phyloP scores from a whole-genome alignment of 2,113 vertebrate species.

The Ophthalmolycus amberensis region DNA sequence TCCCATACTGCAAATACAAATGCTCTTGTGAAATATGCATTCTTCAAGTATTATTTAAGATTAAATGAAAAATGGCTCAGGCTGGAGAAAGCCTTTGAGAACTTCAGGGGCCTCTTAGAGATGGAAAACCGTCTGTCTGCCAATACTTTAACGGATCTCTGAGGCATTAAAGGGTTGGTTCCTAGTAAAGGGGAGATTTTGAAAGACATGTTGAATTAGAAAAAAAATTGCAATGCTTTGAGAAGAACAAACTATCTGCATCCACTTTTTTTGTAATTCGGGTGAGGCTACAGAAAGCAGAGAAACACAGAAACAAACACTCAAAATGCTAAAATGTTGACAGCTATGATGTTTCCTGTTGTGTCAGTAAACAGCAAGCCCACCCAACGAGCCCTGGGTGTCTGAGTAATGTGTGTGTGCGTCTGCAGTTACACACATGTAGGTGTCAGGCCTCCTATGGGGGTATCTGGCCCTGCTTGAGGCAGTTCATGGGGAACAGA shows the following conservation, averaged over 20 bases:
- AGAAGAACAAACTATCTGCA: background rate
- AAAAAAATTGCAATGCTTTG: background rate
- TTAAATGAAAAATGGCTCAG: background rate
- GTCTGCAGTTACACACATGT: slow-evolving; percentile 32
- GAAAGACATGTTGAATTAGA: slow-evolving; percentile 11
- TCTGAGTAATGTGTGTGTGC: slow-evolving; percentile 17
- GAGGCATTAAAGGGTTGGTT: slow-evolving; percentile 11
- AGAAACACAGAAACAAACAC: slow-evolving; percentile 36
- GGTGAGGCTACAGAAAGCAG: background rate
- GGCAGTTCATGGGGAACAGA: slow-evolving; percentile 64
- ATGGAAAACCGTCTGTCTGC: slow-evolving; percentile 44
- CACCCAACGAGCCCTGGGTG: slow-evolving; percentile 57
- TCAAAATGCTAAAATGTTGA: slow-evolving; percentile 53
- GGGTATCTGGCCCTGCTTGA: slow-evolving; percentile 46
- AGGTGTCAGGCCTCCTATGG: slow-evolving; percentile 61
- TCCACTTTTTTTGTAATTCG: background rate
- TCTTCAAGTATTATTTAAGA: background rate
- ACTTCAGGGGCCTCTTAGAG: slow-evolving; percentile 38
- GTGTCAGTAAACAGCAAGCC: slow-evolving; percentile 71
- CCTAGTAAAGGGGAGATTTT: slow-evolving; percentile 22
- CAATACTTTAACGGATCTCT: slow-evolving; percentile 39
- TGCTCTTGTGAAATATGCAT: background rate
- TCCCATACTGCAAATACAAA: background rate
- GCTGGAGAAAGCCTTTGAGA: slow-evolving; percentile 13
- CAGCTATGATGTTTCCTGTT: slow-evolving; percentile 67